Evolutionary conservation across 2,797 vertebrate species (phyloP).

Genomic region (Pogonophryne albipinna): DNA sequence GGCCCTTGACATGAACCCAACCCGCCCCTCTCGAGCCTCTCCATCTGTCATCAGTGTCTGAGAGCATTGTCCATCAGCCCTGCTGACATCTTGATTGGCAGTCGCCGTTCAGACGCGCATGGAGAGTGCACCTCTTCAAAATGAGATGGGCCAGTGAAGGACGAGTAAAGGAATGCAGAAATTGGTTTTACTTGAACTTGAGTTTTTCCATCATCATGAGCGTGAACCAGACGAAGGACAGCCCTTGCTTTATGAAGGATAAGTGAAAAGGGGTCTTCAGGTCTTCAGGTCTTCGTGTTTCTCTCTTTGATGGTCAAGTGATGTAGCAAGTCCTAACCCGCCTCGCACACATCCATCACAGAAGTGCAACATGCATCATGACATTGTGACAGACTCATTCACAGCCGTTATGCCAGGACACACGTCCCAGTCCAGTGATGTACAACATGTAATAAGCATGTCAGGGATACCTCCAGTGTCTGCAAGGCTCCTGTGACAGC

Average conservation of each 20-base stretch:
- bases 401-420: constrained; percentile 17
- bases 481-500: constrained; percentile 54
- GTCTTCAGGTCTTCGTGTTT: constrained; percentile 11
- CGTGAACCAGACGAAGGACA: background rate
- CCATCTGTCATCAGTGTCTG: constrained; percentile 67
- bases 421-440: constrained; percentile 52
- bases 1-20: constrained; percentile 73
- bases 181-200: constrained; percentile 32
- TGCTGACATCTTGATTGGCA: constrained; percentile 70
- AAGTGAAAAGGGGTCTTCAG: constrained; percentile 9
- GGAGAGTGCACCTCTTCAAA: constrained; percentile 36
- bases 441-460: constrained; percentile 60
- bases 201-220: constrained; percentile 13
- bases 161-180: constrained; percentile 36
- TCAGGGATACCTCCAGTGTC: constrained; percentile 51
- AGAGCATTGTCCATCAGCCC: constrained; percentile 64
- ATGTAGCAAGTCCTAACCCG: constrained; percentile 10
- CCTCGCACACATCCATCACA: constrained; percentile 36
- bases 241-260: constrained; percentile 20
- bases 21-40: constrained; percentile 60
- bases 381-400: constrained; percentile 47
- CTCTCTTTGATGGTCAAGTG: constrained; percentile 26
- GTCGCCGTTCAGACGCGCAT: constrained; percentile 49
- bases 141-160: constrained; percentile 50
- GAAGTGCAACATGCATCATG: constrained; percentile 45